phyloP scores from a whole-genome alignment of 2,888 invertebrate species.

The Sialis lutaria region DNA sequence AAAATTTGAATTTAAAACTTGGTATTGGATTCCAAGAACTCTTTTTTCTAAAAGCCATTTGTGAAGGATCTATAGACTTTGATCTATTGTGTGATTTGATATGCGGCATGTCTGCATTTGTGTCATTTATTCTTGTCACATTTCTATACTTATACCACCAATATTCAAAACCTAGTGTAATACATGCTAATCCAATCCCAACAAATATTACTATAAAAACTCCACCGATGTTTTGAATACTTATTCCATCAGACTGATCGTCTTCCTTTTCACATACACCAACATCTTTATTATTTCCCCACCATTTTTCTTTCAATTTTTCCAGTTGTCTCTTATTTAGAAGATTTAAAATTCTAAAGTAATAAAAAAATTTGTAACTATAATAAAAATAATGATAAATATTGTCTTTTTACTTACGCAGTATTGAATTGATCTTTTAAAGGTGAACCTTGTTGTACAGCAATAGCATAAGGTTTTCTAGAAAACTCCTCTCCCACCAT shows the following conservation, averaged over 20 bases:
- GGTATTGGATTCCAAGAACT: too few species aligned
- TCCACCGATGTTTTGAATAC: constrained; percentile 93
- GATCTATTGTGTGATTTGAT: too few species aligned
- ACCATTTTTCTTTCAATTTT: constrained; percentile 91
- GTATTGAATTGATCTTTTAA: constrained; percentile 88
- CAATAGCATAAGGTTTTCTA: constrained; percentile 91
- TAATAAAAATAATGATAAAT: background rate
- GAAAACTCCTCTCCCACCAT: constrained; percentile 95
- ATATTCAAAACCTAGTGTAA: constrained; percentile 85
- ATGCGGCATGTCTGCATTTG: too few species aligned
- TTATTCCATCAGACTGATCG: constrained; percentile 92
- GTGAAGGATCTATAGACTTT: too few species aligned
- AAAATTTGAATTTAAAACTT: too few species aligned
- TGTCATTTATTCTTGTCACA: constrained; percentile 17
- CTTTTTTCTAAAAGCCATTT: too few species aligned
- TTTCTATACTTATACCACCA: constrained; percentile 79
- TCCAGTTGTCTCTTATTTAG: constrained; percentile 87
- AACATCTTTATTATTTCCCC: constrained; percentile 71
- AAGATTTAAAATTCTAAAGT: constrained; percentile 68
- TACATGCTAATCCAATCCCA: constrained; percentile 79
- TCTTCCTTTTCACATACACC: constrained; percentile 71
- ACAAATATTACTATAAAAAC: constrained; percentile 96
- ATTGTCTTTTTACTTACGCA: constrained; percentile 48
- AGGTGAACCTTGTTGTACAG: constrained; percentile 90
- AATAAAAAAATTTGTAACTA: background rate